phyloP scores from a whole-genome alignment of 2,113 vertebrate genomes.

The Ranitomeya variabilis region DNA sequence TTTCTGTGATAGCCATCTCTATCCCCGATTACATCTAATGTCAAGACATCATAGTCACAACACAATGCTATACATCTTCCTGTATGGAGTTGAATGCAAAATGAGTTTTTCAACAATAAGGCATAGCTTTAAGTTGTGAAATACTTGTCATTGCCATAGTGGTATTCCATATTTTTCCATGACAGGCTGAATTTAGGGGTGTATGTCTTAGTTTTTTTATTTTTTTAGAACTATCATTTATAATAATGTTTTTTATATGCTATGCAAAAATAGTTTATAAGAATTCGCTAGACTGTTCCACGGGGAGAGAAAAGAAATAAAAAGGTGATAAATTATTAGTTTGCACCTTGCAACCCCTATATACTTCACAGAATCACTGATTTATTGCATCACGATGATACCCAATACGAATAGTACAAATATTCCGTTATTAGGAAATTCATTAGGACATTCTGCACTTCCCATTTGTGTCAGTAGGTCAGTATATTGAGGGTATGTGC shows the following conservation, averaged over 20 bases:
- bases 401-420: no score
- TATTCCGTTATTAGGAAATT: no score
- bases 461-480: no score
- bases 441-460: no score
- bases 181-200: not conserved
- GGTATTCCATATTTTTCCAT: not conserved
- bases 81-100: not conserved
- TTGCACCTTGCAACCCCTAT: no score
- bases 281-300: no score
- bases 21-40: not conserved
- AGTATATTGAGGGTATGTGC: no score
- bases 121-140: not conserved
- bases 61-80: constrained; percentile 13
- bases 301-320: no score
- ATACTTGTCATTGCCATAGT: not conserved
- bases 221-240: not conserved
- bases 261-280: no score
- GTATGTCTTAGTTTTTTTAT: not conserved
- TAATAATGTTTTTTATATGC: not conserved
- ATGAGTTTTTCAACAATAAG: constrained; percentile 1
- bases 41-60: constrained; percentile 11
- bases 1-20: not conserved
- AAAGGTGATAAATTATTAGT: no score
- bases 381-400: no score
- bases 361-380: no score